Evolutionary conservation across 2,113 vertebrate genomes (phyloP), one percentile per base, ranked within the genome.

Genomic region (Sinocyclocheilus anophthalmus): DNA sequence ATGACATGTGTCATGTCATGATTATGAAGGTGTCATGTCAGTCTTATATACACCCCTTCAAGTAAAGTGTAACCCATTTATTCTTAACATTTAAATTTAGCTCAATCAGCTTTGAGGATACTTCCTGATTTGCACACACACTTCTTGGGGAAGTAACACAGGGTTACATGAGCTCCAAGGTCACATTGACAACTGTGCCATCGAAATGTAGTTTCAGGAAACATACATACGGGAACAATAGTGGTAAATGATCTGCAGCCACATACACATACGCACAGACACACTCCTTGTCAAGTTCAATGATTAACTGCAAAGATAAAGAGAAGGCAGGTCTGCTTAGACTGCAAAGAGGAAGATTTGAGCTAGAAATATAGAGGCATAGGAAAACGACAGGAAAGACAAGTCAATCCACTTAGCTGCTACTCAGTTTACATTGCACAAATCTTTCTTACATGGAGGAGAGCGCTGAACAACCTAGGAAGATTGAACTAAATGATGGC

Each of bases 401-500:
- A 39, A 72, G 48, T 20, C 61, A 61, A 20, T 72, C 33, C 12
- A 70, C 33, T 80, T 30, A 48, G 48, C 57, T 42, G 78, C 53
- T 59, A 12, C 33, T 89, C 50, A 61, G 55, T 10, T 75, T 2
- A 65, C 37, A 65, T 26, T 84, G 33, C 86, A 83, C 50, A 55
- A 86, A 61, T 39, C 42, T 14, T 50, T 82, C 42, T 53, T 30
- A 85, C n/a, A 92, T 89, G 91, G 94, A 93, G 53, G 89, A 90
- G 24, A 86, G 88, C 65, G 5, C 42, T 10, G 87, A 76, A 81
- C 88, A 88, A 63, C 70, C 83, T 33, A 84, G 87, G 83, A 91
- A 59, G 30, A 61, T 91, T 13, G 89, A 92, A 83, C 92, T 95
- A 70, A 95, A 92, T 75, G 94, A 95, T 84, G 92, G 94, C n/a